Base-by-base conservation (phyloP, 2,113 vertebrate genomes). In the Perca schrenkii region DNA sequence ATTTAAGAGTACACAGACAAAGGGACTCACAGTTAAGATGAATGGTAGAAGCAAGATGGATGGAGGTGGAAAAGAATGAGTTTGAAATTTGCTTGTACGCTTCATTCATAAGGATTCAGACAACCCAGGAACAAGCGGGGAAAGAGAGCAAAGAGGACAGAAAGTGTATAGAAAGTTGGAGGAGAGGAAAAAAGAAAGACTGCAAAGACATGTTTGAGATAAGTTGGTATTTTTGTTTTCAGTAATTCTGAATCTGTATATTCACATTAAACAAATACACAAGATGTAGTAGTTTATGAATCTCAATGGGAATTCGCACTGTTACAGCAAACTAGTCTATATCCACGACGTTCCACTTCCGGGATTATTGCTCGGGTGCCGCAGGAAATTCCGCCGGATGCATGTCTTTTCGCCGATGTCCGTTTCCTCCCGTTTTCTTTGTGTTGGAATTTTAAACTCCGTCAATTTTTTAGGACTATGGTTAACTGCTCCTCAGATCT, bases 1-100 rank as follows among this genome's bases (percentile, higher is more conserved):
- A 71, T 66, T 66, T 46, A 58, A 19, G 46, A 78, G 50, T 52
- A 46, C 22, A 65, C 36, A 75, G 14, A 68, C 21, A 56, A 40
- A 31, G 57, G 62, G 53, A 46, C 25, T 64, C 21, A 1, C 25
- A 74, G 34, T 12, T 71, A 6, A 34, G n/a, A 57, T 6, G 36
- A 43, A 15, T 2, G 11, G 6, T 17, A 10, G 34, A 52, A 52
- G 22, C 21, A 17, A 50, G 66, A 56, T 47, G 19, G 25, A 56
- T 50, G 62, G 36, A 64, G 25, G 50, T 4, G 49, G 52, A 40
- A 11, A 49, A 49, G 34, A 36, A 34, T 0, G 34, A 52, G 56
- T 34, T 34, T 6, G 34, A 58, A 16, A 8, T 12, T 8, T 17
- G 22, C n/a, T 57, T 46, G 16, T 13, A 10, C 2, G 3, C 15